These are phyloP conservation scores for Thymelicus lineola DNA, from an alignment of 2,888 invertebrate species.

Conservation along the genomic window DNA sequence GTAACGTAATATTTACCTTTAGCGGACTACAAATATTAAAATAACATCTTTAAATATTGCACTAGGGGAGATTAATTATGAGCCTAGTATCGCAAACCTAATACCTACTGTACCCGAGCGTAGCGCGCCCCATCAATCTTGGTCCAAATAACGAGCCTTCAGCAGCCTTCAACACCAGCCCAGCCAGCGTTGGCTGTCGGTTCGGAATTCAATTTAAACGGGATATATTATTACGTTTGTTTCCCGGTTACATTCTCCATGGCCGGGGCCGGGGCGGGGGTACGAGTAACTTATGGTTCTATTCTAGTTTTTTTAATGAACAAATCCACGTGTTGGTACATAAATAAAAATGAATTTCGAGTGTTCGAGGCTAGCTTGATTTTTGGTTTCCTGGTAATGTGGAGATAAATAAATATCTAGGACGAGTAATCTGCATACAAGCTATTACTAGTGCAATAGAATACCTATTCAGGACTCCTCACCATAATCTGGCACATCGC, in stretches of 20 bases:
- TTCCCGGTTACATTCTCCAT: neutral
- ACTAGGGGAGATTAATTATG: neutral
- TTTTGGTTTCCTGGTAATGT: too few species aligned
- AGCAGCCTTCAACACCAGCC: constrained; percentile 3
- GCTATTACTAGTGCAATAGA: too few species aligned
- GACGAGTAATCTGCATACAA: too few species aligned
- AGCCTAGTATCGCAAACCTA: neutral
- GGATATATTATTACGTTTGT: constrained; percentile 16
- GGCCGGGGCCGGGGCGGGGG: too few species aligned
- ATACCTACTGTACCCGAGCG: neutral
- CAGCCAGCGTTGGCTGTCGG: neutral
- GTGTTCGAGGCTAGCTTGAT: too few species aligned
- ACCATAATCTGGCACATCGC: too few species aligned
- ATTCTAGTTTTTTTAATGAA: neutral
- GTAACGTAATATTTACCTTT: too few species aligned
- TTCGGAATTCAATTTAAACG: constrained; percentile 15
- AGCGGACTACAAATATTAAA: too few species aligned
- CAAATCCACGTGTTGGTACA: neutral
- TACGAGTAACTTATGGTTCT: neutral
- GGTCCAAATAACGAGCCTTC: constrained; percentile 23
- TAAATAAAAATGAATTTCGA: too few species aligned
- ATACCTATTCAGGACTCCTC: too few species aligned
- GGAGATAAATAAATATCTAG: too few species aligned
- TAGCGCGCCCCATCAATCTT: constrained; percentile 18
- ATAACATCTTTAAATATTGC: too few species aligned